Base-by-base conservation (phyloP, 2,113 vertebrate species). In the Athene noctua region DNA sequence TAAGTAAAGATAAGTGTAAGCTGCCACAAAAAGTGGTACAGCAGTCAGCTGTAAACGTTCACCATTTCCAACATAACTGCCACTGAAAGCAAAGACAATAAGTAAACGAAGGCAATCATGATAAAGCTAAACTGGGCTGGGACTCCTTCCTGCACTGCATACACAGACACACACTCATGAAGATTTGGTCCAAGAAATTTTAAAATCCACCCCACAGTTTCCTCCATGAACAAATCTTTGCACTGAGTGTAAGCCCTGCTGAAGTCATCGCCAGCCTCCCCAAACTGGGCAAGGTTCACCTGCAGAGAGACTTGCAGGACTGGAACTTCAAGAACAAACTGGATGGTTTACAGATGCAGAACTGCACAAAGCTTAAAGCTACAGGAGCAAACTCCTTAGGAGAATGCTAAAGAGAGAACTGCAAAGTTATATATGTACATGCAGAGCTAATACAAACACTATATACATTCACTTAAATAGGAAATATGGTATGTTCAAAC, bases 271-370 rank as follows among this genome's bases (percentile, higher is more conserved):
- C 40, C 82, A 88, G 74, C 49, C 44, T 93, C 27, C 72, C 62
- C 49, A 44, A 1, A 30, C 23, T 11, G 67, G 79, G 90, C 90
- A 90, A 27, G 79, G 92, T 22, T 90, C 79, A 88, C 54, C 81
- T 84, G 65, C 77, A 80, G 46, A 46, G 27, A 65, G 78, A 94
- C 92, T 80, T 70, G 94, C 88, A 93, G 79, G 92, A 94, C 91
- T 5, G 70, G 93, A 92, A 89, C 55, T 55, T 74, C 91, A 75
- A 86, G 93, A 95, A 63, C 81, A 58, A 20, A 63, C 42, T 26
- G 6, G 1, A 36, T 0, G 47, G 40, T 10, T 82, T 70, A 80
- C 68, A 71, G 84, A 71, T 17, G 59, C 8, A 1, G 61, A 88
- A 49, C 65, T 62, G 36, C 62, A 34, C 5, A 0, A 54, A 57